Evolutionary conservation across 2,888 invertebrate genomes (phyloP), one percentile per base, ranked within the genome.

Genomic region (Cheilosia pagana): DNA sequence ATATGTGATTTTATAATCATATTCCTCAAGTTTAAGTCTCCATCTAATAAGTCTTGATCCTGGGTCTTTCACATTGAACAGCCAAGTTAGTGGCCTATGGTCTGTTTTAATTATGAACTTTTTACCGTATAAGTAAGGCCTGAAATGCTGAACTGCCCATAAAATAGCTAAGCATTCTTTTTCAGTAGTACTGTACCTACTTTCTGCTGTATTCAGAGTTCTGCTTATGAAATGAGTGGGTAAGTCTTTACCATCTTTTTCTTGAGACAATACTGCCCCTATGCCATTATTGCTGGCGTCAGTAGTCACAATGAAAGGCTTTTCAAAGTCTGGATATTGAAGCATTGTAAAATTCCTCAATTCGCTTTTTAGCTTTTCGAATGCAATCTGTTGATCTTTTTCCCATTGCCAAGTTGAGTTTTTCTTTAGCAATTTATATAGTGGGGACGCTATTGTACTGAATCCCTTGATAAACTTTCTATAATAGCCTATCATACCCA

Each of bases 191-290:
- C 14, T 55, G 10, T 31, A 16, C 5, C 31, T 31, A 10, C 10
- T 5, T 31, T 55, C 31, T 16, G 31, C 31, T 3, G 8, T 19
- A 25, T 35, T 55, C 3, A 55, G 12, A 19, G 55, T 35, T 35
- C 55, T 31, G 8, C 31, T 19, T 12, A 31, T 21, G 5, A 35
- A 55, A 35, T 55, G 35, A 3, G 12, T 8, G 1, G 35, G 35
- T n/a, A 52, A 12, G 23, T 50, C 21, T 23, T 23, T 50, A 23
- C 50, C 48, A 25, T 31, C 31, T 31, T 31, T 31, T 31, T 53
- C 53, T 31, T 53, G 53, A 16, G 53, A 39, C 28, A 59, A 41
- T 14, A 59, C 59, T 2, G 41, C 59, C 0, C 41, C 59, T 41
- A 62, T 16, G 8, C 45, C 62, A 4, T 1, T 5, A 19, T 62